These are phyloP conservation scores for Tridacna crocea DNA, from an alignment of 2,888 invertebrate genomes.

Conservation along the genomic window DNA sequence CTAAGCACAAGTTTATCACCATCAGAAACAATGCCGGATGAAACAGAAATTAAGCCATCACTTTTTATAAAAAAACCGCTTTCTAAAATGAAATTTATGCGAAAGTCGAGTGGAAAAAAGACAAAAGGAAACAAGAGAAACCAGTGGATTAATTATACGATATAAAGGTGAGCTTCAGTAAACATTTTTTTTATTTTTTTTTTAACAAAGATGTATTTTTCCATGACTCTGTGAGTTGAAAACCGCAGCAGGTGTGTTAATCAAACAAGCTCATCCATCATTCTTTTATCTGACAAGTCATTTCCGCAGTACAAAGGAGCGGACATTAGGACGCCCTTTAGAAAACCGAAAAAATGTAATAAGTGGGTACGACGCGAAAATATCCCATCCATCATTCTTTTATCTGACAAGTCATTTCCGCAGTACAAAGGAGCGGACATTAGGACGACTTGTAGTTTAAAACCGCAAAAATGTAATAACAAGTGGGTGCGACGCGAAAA, in stretches of 20 bases:
- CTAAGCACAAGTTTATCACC: too few species aligned
- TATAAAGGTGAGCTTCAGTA: neutral
- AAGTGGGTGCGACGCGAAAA: neutral
- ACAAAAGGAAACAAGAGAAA: neutral
- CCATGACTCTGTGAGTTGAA: too few species aligned
- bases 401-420: too few species aligned
- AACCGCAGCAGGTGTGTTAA: too few species aligned
- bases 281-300: neutral
- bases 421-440: neutral
- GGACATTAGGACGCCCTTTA: neutral
- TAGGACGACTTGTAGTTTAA: neutral
- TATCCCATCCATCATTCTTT: neutral
- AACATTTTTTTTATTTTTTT: constrained; percentile 24
- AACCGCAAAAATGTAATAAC: neutral
- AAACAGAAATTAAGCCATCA: constrained; percentile 19
- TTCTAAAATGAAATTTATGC: constrained; percentile 31
- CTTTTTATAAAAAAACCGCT: constrained; percentile 34
- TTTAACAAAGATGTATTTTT: neutral
- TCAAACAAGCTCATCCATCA: neutral
- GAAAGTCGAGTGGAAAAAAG: neutral
- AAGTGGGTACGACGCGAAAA: neutral
- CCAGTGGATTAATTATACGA: constrained; percentile 32
- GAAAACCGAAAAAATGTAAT: neutral
- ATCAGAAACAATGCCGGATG: neutral
- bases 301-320: neutral